phyloP scores from a whole-genome alignment of 2,113 vertebrate genomes.

The Chaenocephalus aceratus region DNA sequence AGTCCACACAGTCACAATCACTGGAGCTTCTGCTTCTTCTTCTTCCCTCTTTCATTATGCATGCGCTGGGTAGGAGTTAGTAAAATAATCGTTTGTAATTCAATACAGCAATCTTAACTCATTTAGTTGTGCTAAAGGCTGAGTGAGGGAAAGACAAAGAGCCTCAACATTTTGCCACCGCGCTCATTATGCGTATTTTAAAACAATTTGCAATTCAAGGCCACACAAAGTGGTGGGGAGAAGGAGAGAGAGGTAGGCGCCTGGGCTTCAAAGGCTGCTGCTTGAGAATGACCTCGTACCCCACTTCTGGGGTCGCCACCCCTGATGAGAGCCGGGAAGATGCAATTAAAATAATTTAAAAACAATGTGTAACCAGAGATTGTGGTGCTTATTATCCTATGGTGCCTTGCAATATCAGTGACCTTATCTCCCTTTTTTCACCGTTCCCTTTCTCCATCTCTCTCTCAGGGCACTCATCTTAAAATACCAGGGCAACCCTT shows the following conservation, averaged over 20 bases:
- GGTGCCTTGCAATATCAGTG: conserved; percentile 62
- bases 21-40: conserved; percentile 48
- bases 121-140: conserved; percentile 93
- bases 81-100: conserved; percentile 91
- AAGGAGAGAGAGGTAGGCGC: conserved; percentile 63
- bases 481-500: conserved; percentile 65
- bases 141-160: conserved; percentile 93
- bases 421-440: conserved; percentile 51
- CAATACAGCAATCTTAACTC: conserved; percentile 93
- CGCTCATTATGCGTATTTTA: conserved; percentile 94
- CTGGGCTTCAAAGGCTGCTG: conserved; percentile 85
- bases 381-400: conserved; percentile 74
- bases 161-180: conserved; percentile 87
- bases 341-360: conserved; percentile 85
- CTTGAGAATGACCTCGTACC: conserved; percentile 81
- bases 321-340: conserved; percentile 79
- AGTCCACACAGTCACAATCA: conserved; percentile 53
- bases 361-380: conserved; percentile 80
- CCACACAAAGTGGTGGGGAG: conserved; percentile 85
- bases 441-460: conserved; percentile 1
- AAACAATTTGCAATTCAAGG: conserved; percentile 93
- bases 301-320: conserved; percentile 80
- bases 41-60: conserved; percentile 68
- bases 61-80: conserved; percentile 70
- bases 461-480: conserved; percentile 57